phyloP scores from a whole-genome alignment of 2,888 invertebrate genomes.

The Mythimna vitellina region DNA sequence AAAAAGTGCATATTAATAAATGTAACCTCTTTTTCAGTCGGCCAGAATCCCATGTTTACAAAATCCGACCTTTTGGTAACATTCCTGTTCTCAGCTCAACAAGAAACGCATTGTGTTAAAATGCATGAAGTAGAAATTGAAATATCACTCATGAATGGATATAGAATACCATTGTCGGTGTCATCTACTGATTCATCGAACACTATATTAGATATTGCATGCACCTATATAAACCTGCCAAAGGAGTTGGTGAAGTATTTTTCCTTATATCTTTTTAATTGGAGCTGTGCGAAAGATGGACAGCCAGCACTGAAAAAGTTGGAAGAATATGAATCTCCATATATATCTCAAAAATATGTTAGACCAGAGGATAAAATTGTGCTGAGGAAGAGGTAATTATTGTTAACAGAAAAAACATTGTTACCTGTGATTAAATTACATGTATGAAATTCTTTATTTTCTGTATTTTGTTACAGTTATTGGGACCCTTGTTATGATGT shows the following conservation, averaged over 20 bases:
- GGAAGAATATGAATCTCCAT: constrained; percentile 99
- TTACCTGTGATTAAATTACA: background rate
- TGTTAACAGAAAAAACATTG: background rate
- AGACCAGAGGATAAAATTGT: constrained; percentile 94
- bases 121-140: constrained; percentile 94
- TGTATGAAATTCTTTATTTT: constrained; percentile 1
- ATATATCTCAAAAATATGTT: constrained; percentile 96
- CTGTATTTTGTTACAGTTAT: constrained; percentile 91
- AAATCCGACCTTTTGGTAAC: constrained; percentile 95
- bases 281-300: constrained; percentile 93
- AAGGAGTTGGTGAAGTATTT: constrained; percentile 96
- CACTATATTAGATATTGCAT: constrained; percentile 95
- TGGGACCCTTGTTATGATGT: constrained; percentile 97
- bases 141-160: constrained; percentile 96
- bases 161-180: constrained; percentile 95
- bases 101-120: constrained; percentile 94
- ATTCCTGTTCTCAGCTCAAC: constrained; percentile 97
- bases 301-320: constrained; percentile 95
- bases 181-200: constrained; percentile 96
- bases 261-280: constrained; percentile 96
- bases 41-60: constrained; percentile 95
- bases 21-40: constrained; percentile 91
- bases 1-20: constrained; percentile 14
- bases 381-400: constrained; percentile 94
- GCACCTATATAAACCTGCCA: constrained; percentile 95